phyloP scores from a whole-genome alignment of 2,797 vertebrate genomes.

The Toxotes lorentzi region DNA sequence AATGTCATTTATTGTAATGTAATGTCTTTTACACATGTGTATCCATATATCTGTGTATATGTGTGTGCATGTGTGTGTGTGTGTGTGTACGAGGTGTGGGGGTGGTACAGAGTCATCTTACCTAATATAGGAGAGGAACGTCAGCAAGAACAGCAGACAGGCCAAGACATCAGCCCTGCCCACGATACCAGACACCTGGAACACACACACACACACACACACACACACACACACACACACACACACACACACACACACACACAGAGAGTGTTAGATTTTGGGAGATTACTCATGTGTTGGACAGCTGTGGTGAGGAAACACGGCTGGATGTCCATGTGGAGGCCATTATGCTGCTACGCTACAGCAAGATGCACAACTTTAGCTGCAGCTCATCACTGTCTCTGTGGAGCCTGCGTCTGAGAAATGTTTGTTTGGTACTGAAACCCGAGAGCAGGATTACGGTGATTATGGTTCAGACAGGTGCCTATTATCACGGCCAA shows the following conservation, averaged over 20 bases:
- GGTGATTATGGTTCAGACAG: constrained; percentile 4
- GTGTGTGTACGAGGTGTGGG: neutral
- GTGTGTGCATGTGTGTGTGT: constrained; percentile 3
- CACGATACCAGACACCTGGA: constrained; percentile 96
- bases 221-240: constrained; percentile 44
- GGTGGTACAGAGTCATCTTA: constrained; percentile 67
- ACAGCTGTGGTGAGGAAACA: constrained; percentile 2
- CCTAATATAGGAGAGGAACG: constrained; percentile 97
- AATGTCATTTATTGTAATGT: neutral
- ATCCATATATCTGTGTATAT: neutral
- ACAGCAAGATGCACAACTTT: constrained; percentile 19
- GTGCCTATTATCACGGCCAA: constrained; percentile 4
- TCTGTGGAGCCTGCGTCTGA: neutral
- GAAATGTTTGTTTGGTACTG: neutral
- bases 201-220: constrained; percentile 42
- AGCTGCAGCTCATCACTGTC: constrained; percentile 2
- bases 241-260: constrained; percentile 45
- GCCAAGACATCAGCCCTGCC: constrained; percentile 96
- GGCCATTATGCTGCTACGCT: constrained; percentile 18
- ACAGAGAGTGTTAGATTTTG: constrained; percentile 8
- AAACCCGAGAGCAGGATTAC: neutral
- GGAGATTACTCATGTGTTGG: neutral
- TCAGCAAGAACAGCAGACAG: constrained; percentile 93
- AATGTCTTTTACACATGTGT: neutral
- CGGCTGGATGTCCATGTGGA: constrained; percentile 14